Evolutionary conservation across 1,140 invertebrate genomes (phyloP), one percentile per base, ranked within the genome.

Genomic region (Leptopilina clavipes): DNA sequence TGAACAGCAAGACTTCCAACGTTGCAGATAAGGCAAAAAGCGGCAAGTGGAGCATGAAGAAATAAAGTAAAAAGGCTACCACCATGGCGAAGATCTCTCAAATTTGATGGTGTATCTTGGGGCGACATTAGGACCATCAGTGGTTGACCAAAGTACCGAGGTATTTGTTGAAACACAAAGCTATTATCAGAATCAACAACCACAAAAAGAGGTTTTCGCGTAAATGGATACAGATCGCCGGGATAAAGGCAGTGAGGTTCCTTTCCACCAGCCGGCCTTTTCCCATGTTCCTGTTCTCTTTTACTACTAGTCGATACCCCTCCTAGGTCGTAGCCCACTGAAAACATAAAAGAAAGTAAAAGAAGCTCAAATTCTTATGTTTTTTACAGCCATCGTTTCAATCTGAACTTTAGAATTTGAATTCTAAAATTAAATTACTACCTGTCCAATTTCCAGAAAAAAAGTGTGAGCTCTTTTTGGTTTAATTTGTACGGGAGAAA

Each of bases 161-260:
- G 96, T 86, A 98, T 95, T 87, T 97, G 94, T 91, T 97, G 95
- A 91, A 98, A 99, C 76, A 97, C 95, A 89, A 95, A 96, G 86
- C 96, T 97, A 91, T 98, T 98, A 90, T 98, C 96, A 83, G 97
- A 98, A 89, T 99, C 98, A 76, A 99, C 94, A 78, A 99, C 96
- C 59, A 99, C 92, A 90, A 98, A 98, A 48, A 98, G 92, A 18
- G 97, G 98, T 85, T 97, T 95, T 79, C 97, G 93, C 6, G 96
- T 97, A 90, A 97, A 98, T 0, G 97, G 96, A 89, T 97, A 96
- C 25, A 98, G 90, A 89, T 98, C 97, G 65, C 97, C 97, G 45
- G 97, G 97, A 89, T 98, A 97, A 74, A 99, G 92, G 89, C 95
- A 95, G 89, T 98, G 95, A 80, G 94, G 94, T 89, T 97, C 96